Evolutionary conservation across 2,888 invertebrate species (phyloP).

Genomic region (Seira ritae): DNA sequence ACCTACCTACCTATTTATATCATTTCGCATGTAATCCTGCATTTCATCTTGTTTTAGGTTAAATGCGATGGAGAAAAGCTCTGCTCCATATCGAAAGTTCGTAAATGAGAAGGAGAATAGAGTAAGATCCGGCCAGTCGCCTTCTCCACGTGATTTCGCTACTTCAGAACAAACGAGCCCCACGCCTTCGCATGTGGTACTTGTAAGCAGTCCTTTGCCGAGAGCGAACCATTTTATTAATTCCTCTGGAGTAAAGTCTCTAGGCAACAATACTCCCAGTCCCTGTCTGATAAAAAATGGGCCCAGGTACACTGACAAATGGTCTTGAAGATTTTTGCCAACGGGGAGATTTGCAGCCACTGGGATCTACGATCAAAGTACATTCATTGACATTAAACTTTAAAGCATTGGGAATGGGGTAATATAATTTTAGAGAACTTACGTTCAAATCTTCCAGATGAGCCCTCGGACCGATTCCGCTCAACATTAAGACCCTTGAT

Average conservation of each 20-base stretch:
- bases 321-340: slow-evolving; percentile 69
- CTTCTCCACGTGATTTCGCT: slow-evolving; percentile 68
- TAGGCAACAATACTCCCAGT: slow-evolving; percentile 30
- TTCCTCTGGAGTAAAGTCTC: slow-evolving; percentile 56
- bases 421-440: slow-evolving; percentile 13
- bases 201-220: slow-evolving; percentile 57
- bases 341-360: slow-evolving; percentile 67
- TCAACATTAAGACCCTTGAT: slow-evolving; percentile 24
- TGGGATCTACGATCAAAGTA: slow-evolving; percentile 54
- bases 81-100: slow-evolving; percentile 40
- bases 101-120: slow-evolving; percentile 42
- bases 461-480: slow-evolving; percentile 25
- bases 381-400: background rate
- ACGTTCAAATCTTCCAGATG: slow-evolving; percentile 12
- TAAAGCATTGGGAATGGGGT: background rate
- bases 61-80: slow-evolving; percentile 51
- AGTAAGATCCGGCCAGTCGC: slow-evolving; percentile 69
- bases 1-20: slow-evolving; percentile 57
- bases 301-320: slow-evolving; percentile 58
- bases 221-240: slow-evolving; percentile 57
- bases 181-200: slow-evolving; percentile 52
- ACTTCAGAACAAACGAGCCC: slow-evolving; percentile 57
- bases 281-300: slow-evolving; percentile 63
- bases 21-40: slow-evolving; percentile 50
- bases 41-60: slow-evolving; percentile 59